A percentile compares a stretch with the other conserved stretches of the same genome.
Conservation (phyloP, 2,888 invertebrate species). For the Chrysotoxum bicinctum region DNA sequence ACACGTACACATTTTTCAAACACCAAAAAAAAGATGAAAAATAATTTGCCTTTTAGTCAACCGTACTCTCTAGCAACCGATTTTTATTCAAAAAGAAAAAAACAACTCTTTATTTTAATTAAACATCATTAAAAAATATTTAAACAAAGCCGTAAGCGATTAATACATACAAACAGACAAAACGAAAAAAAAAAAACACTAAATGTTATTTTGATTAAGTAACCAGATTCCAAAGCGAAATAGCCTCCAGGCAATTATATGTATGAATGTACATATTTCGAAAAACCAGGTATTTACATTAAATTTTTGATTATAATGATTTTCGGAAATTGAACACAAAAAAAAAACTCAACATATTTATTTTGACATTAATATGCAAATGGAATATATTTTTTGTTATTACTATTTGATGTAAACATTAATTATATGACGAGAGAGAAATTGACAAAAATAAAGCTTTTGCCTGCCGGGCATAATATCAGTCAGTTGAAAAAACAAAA, state of each 20-base stretch:
- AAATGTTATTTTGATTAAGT: constrained; percentile 39
- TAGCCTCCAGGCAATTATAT: background rate
- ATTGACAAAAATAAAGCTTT: constrained; percentile 9
- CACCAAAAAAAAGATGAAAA: background rate
- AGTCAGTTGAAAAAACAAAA: constrained; percentile 24
- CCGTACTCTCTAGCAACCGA: background rate
- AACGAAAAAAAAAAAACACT: background rate
- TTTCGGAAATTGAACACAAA: background rate
- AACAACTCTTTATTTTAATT: background rate
- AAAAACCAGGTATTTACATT: constrained; percentile 10
- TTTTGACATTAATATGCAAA: constrained; percentile 34
- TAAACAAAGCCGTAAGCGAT: background rate
- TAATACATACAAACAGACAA: background rate
- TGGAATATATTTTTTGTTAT: constrained; percentile 11
- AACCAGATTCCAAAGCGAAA: constrained; percentile 24
- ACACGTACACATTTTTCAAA: background rate
- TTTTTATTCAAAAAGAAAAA: background rate
- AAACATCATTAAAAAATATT: background rate
- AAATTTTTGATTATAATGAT: constrained; percentile 32
- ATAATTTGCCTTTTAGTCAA: background rate
- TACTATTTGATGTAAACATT: constrained; percentile 41
- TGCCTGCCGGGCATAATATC: constrained; percentile 4
- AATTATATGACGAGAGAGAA: constrained; percentile 3
- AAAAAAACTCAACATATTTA: constrained; percentile 1
- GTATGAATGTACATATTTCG: background rate